Base-by-base conservation (phyloP, 2,113 vertebrate genomes). In the Grammomys surdaster region DNA sequence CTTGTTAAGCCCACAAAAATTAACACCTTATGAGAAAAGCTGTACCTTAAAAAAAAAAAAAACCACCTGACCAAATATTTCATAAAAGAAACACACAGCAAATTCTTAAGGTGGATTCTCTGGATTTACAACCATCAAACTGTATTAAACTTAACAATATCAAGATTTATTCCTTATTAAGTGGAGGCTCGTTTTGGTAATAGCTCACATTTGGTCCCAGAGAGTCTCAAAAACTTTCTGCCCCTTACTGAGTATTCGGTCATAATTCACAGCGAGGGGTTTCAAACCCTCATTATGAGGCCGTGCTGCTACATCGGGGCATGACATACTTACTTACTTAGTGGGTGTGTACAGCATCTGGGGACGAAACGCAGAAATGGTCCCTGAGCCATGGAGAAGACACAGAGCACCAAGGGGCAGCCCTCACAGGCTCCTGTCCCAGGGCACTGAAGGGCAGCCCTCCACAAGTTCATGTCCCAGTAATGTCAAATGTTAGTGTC, bases 21-120 rank as follows among this genome's bases (percentile, higher is more conserved):
- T 95, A 98, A 97, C 19, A 0, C 98, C 98, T 97, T 31, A 88
- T 95, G 97, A 97, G 96, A 97, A 98, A 98, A 98, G 89, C 67
- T 54, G 16, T 94, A 95, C 98, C 92, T 98, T 96, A 84, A 65
- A 70, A 72, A 72, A 72, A 70, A 82, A 58, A 60, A 85, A 96
- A 97, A 98, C 98, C 98, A 98, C 98, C 98, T 98, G 98, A 97
- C 98, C 95, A 98, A 98, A 98, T 98, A 98, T 98, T 98, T 98
- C 98, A 98, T 98, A 98, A 98, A 97, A 95, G 98, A 97, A 93
- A 85, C 67, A 95, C 96, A 89, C 92, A 96, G 98, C 97, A 97
- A 98, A 98, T 98, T 96, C 98, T 97, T 97, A 90, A 88, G 58
- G 97, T 98, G 97, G 96, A 98, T 97, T 98, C 98, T 92, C 89